Base-by-base conservation (phyloP, 2,888 invertebrate genomes). In the Busseola fusca region DNA sequence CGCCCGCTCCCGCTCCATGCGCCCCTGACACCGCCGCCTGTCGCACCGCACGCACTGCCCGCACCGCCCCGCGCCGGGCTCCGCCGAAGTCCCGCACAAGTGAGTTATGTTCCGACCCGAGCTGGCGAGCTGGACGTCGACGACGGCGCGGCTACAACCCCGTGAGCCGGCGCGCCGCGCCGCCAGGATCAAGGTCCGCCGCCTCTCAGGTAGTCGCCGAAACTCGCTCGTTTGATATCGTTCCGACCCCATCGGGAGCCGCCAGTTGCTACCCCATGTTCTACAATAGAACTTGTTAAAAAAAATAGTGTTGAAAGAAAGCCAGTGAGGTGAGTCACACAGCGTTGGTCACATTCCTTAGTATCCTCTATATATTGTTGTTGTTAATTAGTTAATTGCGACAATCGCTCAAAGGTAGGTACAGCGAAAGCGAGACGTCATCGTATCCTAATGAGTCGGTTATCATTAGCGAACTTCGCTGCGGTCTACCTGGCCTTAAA, bases 11-110 rank as follows among this genome's bases (percentile, higher is more conserved):
- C 85, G 81, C 86, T 88, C 89, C 90, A 91, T 91, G 94, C 86
- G 86, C 91, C 90, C 91, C 93, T 93, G 93, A 93, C 93, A 88
- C 83, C 88, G 87, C 84, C 87, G 85, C 79, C 86, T 84, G 68
- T 82, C 85, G 65, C 84, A 85, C 76, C 86, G 84, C 78, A 80
- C 85, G 56, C 80, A 68, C 60, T 82, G 74, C 82, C 65, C 74
- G 81, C 78, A 74, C 80, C 73, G 67, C 54, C 69, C 78, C 56
- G 59, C 83, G 82, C 76, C 85, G 70, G 80, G 84, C 89, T 30
- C 67, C 62, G 50, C 64, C 65, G 64, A 57, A 37, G 74, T 81
- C 84, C 81, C 81, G 65, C 84, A 87, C 91, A 90, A 91, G 93
- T 93, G 91, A 93, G 93, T 64, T 37, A 40, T 48, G 54, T 63